Evolutionary conservation across 2,888 invertebrate genomes (phyloP), one percentile per base, ranked within the genome.

Genomic region (Drosophila ustulata): DNA sequence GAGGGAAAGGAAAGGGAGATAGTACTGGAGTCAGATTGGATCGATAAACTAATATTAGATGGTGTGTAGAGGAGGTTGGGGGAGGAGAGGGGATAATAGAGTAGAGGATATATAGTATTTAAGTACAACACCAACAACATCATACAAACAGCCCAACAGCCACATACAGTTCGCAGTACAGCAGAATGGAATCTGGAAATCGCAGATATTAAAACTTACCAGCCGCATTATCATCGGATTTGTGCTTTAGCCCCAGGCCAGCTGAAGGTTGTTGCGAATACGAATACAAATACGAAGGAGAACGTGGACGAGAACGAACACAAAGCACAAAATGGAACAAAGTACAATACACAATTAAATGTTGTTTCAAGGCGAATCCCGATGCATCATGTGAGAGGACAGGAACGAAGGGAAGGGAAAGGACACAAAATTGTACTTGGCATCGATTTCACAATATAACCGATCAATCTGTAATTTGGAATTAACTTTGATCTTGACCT

Each of bases 221-320:
- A 78, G 62, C 55, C 73, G 67, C 63, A 70, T 63, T 71, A 39
- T 86, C 75, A 49, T 84, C 88, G 49, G 66, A 61, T 78, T 91
- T 91, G 71, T 89, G 82, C 72, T 89, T 91, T 78, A 90, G 71
- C 76, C 91, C 91, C 88, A 91, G 90, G 79, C 91, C 91, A 80
- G 91, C 90, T 91, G 18, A 18, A 18, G 1, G 80, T 37, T 37
- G 37, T 59, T 63, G 57, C 49, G 58, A 56, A 43, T 26, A 43
- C 30, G 58, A 32, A 49, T 61, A 53, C 46, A 55, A 56, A 41
- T 25, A 53, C 39, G 58, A 30, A 52, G 45, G n/a, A 63, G 63
- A 28, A 18, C 18, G 18, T 18, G 18, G 18, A 74, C 51, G 77
- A 68, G 55, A 46, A 71, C 58, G 62, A 78, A 57, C 66, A 78